phyloP scores from a whole-genome alignment of 2,797 vertebrate species.

The Morus bassanus region DNA sequence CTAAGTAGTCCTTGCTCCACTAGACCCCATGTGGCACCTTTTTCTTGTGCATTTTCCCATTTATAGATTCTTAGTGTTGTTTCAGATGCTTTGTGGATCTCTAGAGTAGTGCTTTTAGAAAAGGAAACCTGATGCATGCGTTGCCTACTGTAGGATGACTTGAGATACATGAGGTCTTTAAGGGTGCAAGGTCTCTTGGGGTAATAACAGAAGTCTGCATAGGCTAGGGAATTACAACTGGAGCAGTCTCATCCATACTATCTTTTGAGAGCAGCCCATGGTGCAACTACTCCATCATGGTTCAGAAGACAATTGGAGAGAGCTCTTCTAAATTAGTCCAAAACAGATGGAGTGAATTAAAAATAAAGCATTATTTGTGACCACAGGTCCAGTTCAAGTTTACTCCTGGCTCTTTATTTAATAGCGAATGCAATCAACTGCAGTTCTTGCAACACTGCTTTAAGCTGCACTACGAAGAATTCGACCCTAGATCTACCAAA shows the following conservation, averaged over 20 bases:
- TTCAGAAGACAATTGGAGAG: neutral
- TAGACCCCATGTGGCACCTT: neutral
- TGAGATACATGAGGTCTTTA: neutral
- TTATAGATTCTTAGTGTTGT: neutral
- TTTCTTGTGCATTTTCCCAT: neutral
- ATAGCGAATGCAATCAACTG: neutral
- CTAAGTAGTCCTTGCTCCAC: neutral
- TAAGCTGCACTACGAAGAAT: neutral
- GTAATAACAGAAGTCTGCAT: neutral
- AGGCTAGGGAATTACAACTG: neutral
- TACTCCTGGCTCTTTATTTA: neutral
- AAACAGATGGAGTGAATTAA: neutral
- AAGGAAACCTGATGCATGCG: accelerated
- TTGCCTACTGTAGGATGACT: neutral
- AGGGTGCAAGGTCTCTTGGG: neutral
- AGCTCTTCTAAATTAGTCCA: neutral
- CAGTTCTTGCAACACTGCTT: neutral
- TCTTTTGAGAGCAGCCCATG: neutral
- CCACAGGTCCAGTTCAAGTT: neutral
- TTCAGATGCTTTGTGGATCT: neutral
- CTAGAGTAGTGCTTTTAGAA: neutral
- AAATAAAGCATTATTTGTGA: neutral
- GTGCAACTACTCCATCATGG: accelerated
- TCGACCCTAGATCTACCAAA: neutral
- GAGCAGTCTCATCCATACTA: neutral